A percentile compares a stretch with the other conserved stretches of the same genome.
These are phyloP conservation scores for Sipha maydis DNA, from an alignment of 2,888 invertebrate genomes.

Conservation along the genomic window DNA sequence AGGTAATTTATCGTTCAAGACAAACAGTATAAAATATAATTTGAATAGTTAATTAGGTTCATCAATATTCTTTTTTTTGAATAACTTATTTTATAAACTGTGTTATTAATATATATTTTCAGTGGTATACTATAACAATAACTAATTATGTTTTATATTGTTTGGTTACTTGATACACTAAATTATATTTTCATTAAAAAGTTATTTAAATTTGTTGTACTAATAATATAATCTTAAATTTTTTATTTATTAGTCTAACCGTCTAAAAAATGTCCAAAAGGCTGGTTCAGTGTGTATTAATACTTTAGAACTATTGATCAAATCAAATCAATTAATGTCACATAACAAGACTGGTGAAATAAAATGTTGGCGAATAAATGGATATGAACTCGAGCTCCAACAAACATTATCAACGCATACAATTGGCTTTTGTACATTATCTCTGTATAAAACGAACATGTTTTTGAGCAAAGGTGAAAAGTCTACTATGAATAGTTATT, in stretches of 20 bases:
- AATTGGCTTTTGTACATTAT: constrained; percentile 74
- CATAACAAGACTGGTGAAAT: constrained; percentile 35
- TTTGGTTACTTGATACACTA: too few species aligned
- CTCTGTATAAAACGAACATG: constrained; percentile 33
- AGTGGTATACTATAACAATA: too few species aligned
- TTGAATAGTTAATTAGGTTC: too few species aligned
- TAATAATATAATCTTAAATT: not conserved
- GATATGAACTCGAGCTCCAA: not conserved
- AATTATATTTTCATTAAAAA: too few species aligned
- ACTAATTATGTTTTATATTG: too few species aligned
- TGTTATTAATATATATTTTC: too few species aligned
- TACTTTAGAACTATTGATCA: not conserved
- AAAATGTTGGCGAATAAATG: constrained; percentile 45
- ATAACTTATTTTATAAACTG: too few species aligned
- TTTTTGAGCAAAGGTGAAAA: constrained; percentile 63
- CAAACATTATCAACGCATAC: constrained; percentile 68
- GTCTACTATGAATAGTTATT: constrained; percentile 58
- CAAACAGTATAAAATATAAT: too few species aligned
- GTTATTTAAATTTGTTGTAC: too few species aligned
- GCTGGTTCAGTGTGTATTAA: not conserved
- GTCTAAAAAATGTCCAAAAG: constrained; percentile 6
- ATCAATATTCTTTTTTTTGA: too few species aligned
- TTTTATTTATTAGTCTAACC: constrained; percentile 36
- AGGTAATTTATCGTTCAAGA: constrained; percentile 70
- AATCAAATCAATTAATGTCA: constrained; percentile 26